Conservation (phyloP, 2,888 invertebrate species). For the Metalampra italica region DNA sequence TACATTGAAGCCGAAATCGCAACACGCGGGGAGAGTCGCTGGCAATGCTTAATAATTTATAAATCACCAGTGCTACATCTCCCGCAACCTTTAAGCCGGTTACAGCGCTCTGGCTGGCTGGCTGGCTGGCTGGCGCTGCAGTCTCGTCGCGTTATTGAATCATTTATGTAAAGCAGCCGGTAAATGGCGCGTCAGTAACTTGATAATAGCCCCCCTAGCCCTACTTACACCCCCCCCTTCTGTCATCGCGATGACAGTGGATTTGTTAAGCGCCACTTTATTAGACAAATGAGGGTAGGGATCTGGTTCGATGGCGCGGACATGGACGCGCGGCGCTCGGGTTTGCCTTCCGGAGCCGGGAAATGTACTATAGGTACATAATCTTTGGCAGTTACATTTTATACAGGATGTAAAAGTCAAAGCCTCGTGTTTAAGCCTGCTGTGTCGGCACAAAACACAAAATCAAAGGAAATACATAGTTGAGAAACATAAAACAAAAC, state of each 20-base stretch:
- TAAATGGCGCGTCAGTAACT: slow-evolving; percentile 57
- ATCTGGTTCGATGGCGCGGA: slow-evolving; percentile 23
- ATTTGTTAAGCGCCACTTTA: slow-evolving; percentile 20
- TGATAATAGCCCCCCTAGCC: slow-evolving; percentile 38
- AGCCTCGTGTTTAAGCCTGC: too few relatives aligned
- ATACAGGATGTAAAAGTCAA: too few relatives aligned
- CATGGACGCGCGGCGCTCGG: slow-evolving; percentile 8
- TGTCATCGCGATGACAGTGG: background rate
- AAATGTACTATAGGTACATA: background rate
- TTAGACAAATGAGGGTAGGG: slow-evolving; percentile 36
- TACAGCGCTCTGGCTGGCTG: background rate
- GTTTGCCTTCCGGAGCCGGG: background rate
- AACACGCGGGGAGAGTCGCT: too few relatives aligned
- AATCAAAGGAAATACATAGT: too few relatives aligned
- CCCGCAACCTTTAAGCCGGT: background rate
- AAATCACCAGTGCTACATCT: too few relatives aligned
- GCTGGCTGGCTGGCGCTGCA: background rate
- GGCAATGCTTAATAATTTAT: too few relatives aligned
- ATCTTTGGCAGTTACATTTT: too few relatives aligned
- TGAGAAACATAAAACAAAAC: too few relatives aligned
- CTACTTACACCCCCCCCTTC: slow-evolving; percentile 5
- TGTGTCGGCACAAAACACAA: too few relatives aligned
- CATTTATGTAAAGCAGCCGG: slow-evolving; percentile 53
- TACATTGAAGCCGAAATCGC: too few relatives aligned
- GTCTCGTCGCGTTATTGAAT: slow-evolving; percentile 38